Conservation (phyloP, 2,888 invertebrate species). For the Eupithecia dodoneata region DNA sequence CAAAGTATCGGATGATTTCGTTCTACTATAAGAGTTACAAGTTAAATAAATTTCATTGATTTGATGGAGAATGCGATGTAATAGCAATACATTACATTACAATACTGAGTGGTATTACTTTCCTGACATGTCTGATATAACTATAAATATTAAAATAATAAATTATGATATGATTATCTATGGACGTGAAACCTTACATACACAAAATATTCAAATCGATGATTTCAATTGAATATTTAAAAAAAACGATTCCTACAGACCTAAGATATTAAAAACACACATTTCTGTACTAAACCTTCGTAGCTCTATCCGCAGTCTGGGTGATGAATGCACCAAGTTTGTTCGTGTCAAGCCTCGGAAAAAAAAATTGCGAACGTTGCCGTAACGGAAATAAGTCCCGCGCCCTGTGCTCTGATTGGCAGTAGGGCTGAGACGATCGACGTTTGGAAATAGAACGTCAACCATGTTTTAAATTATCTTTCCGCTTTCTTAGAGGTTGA, state of each 20-base stretch:
- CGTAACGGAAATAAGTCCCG: slow-evolving; percentile 69
- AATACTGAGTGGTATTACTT: background rate
- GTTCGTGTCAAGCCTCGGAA: slow-evolving; percentile 70
- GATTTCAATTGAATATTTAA: background rate
- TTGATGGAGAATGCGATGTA: background rate
- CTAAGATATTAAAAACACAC: slow-evolving; percentile 4
- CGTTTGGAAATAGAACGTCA: slow-evolving; percentile 41
- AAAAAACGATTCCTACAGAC: background rate
- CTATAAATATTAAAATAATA: too few species aligned
- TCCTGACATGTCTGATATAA: background rate
- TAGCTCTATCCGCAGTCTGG: slow-evolving; percentile 52
- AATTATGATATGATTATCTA: too few species aligned
- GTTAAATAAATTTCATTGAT: too few species aligned
- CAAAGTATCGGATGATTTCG: background rate
- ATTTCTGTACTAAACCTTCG: slow-evolving; percentile 31
- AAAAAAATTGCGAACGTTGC: slow-evolving; percentile 65
- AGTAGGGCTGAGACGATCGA: slow-evolving; percentile 52
- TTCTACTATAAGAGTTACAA: background rate
- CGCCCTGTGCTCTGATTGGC: slow-evolving; percentile 71
- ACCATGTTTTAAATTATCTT: slow-evolving; percentile 32
- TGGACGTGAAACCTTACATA: background rate
- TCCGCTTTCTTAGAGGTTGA: slow-evolving; percentile 16
- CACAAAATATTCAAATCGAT: background rate
- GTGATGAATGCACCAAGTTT: slow-evolving; percentile 80
- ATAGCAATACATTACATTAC: background rate